Percentiles rank a stretch among this genome's conserved stretches.
Conservation (phyloP, 2,888 invertebrate species). For the Drosophila bunnanda region DNA sequence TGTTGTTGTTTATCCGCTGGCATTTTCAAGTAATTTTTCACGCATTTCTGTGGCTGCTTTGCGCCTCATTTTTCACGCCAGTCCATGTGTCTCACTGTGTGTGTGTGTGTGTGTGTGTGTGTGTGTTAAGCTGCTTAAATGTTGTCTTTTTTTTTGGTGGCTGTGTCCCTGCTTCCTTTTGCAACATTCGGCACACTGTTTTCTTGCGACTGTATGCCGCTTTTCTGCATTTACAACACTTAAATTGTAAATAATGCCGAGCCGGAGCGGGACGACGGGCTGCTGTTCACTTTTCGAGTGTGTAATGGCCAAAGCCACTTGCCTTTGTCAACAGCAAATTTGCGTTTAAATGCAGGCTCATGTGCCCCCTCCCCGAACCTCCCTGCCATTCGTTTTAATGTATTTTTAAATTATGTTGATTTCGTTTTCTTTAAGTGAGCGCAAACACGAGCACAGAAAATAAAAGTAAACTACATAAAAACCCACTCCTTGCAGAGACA, state of each 20-base stretch:
- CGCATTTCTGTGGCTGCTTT: conserved; percentile 81
- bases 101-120: conserved; percentile 17
- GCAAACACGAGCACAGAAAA: conserved; percentile 4
- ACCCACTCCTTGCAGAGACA: conserved; percentile 10
- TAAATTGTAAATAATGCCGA: conserved; percentile 78
- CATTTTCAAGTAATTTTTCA: conserved; percentile 80
- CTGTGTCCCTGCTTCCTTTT: conserved; percentile 53
- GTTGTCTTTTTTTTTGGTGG: conserved; percentile 42
- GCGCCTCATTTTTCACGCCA: conserved; percentile 75
- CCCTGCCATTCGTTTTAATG: conserved; percentile 73
- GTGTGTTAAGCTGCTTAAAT: conserved; percentile 80
- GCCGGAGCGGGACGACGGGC: conserved; percentile 11
- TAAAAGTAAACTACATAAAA: conserved; percentile 34
- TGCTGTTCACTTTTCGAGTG: conserved; percentile 44
- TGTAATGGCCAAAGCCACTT: conserved; percentile 79
- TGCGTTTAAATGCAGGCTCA: conserved; percentile 73
- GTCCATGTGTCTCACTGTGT: conserved; percentile 32
- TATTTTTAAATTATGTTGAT: conserved; percentile 78
- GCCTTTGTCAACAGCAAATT: conserved; percentile 80
- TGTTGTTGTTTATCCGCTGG: conserved; percentile 71
- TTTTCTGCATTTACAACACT: conserved; percentile 74
- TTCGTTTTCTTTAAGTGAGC: conserved; percentile 47
- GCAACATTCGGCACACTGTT: conserved; percentile 54
- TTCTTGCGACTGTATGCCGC: conserved; percentile 45
- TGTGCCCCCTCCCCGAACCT: conserved; percentile 35